Conservation (phyloP, 1,140 invertebrate genomes). For the Lordiphosa clarofinis region DNA sequence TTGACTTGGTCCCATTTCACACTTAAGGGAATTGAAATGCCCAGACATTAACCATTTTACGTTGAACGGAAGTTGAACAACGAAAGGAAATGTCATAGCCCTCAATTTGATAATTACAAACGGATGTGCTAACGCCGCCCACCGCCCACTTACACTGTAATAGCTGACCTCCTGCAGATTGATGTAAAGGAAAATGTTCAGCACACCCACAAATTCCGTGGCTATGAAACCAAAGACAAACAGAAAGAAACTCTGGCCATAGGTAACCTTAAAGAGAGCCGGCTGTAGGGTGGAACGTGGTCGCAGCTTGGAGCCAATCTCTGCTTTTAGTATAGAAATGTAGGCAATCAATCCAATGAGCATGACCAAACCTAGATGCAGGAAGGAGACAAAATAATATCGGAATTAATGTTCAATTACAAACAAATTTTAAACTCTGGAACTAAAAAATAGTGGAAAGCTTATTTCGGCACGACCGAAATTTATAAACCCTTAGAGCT, state of each 20-base stretch:
- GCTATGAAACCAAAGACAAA: conserved; percentile 91
- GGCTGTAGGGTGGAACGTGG: conserved; percentile 88
- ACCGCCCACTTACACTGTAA: conserved; percentile 53
- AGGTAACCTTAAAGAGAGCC: conserved; percentile 90
- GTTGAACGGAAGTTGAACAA: conserved; percentile 10
- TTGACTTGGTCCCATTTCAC: no score
- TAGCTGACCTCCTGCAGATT: conserved; percentile 83
- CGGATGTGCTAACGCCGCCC: conserved; percentile 5
- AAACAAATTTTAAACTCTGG: no score
- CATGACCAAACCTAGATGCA: conserved; percentile 88
- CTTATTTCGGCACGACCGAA: no score
- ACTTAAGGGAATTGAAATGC: no score
- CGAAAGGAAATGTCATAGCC: conserved; percentile 16
- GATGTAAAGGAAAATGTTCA: conserved; percentile 92
- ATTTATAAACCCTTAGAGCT: no score
- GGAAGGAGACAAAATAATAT: no score
- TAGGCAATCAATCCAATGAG: conserved; percentile 94
- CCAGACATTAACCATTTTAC: not conserved
- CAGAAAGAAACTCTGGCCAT: conserved; percentile 92
- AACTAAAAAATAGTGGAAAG: no score
- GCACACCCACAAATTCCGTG: conserved; percentile 90
- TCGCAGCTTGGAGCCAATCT: conserved; percentile 91
- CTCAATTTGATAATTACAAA: conserved; percentile 14
- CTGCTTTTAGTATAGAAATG: conserved; percentile 94
- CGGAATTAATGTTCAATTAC: no score